Percentiles rank a stretch among this genome's conserved stretches.
These are phyloP conservation scores for Xenus cinereus DNA, from an alignment of 2,113 vertebrate species.

Conservation along the genomic window DNA sequence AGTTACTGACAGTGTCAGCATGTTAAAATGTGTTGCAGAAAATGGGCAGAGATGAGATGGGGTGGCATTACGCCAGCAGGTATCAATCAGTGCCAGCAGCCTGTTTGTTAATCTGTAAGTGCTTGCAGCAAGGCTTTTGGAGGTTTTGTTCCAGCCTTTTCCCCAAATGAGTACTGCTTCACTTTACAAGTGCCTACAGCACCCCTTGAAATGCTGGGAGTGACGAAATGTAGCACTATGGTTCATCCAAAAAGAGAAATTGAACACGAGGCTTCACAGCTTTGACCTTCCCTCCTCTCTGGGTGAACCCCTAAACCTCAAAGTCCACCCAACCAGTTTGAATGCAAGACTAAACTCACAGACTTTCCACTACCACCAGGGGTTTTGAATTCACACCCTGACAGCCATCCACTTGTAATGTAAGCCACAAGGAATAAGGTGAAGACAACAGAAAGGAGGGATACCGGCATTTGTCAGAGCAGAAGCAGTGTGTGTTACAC, in stretches of 20 bases:
- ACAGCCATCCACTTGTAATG: not conserved
- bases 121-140: not conserved
- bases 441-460: not conserved
- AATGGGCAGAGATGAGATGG: not conserved
- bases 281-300: not conserved
- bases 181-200: not conserved
- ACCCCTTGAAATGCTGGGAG: not conserved
- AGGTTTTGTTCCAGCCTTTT: not conserved
- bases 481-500: not conserved
- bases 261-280: not conserved
- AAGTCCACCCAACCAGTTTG: not conserved
- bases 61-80: slow-evolving; percentile 11
- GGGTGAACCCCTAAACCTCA: not conserved
- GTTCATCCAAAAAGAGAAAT: not conserved
- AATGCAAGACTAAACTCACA: not conserved
- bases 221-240: fast-evolving
- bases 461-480: not conserved
- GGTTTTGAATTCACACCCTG: not conserved
- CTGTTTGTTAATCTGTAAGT: not conserved
- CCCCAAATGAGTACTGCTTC: not conserved
- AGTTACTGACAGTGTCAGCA: not conserved
- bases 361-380: not conserved
- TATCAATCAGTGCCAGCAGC: not conserved
- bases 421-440: not conserved
- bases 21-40: not conserved